These are phyloP conservation scores for Nerophis ophidion DNA, from an alignment of 2,113 vertebrate species.

Conservation along the genomic window DNA sequence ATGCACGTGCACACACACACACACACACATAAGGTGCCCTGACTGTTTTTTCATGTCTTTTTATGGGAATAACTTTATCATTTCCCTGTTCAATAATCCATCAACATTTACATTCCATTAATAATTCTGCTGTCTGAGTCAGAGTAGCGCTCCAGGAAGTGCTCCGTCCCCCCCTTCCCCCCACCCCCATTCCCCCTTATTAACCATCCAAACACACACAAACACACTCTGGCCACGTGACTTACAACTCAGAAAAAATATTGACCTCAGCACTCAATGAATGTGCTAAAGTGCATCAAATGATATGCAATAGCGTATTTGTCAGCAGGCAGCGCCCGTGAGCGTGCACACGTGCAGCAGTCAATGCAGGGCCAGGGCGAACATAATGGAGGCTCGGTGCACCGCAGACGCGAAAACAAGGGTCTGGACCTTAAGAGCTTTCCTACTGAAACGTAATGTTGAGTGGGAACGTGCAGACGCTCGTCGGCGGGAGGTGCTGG, in stretches of 20 bases:
- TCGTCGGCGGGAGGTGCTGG: constrained; percentile 58
- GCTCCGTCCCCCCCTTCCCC: constrained; percentile 30
- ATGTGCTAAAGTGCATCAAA: constrained; percentile 48
- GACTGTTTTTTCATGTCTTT: constrained; percentile 47
- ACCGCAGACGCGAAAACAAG: background rate
- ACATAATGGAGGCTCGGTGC: background rate
- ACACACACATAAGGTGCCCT: constrained; percentile 11
- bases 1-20: background rate
- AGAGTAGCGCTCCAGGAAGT: constrained; percentile 47
- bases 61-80: constrained; percentile 53
- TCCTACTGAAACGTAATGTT: constrained; percentile 23
- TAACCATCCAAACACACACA: constrained; percentile 22
- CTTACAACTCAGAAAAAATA: constrained; percentile 44
- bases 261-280: constrained; percentile 47
- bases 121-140: constrained; percentile 54
- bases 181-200: constrained; percentile 37
- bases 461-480: background rate
- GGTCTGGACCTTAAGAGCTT: constrained; percentile 3
- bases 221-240: constrained; percentile 25
- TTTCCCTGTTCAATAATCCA: constrained; percentile 63
- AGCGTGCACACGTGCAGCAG: background rate
- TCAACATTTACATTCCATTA: constrained; percentile 67
- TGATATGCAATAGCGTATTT: constrained; percentile 39
- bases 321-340: constrained; percentile 19
- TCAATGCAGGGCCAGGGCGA: background rate